Evolutionary conservation across 2,888 invertebrate genomes (phyloP).

Genomic region (Heliothis peltigera): DNA sequence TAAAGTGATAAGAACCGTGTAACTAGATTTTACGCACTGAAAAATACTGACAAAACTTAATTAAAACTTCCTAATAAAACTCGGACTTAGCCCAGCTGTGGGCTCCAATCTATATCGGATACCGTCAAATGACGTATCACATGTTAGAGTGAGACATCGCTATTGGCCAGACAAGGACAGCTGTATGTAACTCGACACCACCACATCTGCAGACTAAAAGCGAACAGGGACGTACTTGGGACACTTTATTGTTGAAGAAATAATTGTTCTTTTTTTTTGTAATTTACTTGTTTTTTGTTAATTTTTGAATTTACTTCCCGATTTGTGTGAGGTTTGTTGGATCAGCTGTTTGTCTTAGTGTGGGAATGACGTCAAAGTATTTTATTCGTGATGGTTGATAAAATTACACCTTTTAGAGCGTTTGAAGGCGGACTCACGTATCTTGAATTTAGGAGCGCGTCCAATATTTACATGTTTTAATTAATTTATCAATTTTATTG

Average conservation of each 20-base stretch:
- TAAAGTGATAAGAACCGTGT: too few species aligned
- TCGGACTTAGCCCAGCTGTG: constrained; percentile 57
- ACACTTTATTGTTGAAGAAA: constrained; percentile 65
- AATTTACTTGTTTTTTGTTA: constrained; percentile 13
- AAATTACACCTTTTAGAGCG: too few species aligned
- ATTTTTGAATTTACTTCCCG: constrained; percentile 48
- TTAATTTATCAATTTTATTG: too few species aligned
- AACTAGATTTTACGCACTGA: too few species aligned
- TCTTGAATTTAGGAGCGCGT: too few species aligned
- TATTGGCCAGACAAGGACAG: constrained; percentile 68
- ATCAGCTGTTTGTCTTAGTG: constrained; percentile 28
- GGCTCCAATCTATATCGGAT: constrained; percentile 64
- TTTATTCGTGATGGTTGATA: too few species aligned
- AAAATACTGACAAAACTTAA: too few species aligned
- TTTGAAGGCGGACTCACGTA: too few species aligned
- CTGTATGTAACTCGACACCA: constrained; percentile 79
- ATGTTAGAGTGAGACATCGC: constrained; percentile 64
- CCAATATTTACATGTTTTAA: too few species aligned
- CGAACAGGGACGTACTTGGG: constrained; percentile 75
- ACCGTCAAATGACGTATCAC: constrained; percentile 65
- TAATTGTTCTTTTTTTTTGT: constrained; percentile 47
- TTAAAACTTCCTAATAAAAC: constrained; percentile 21
- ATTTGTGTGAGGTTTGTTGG: constrained; percentile 28
- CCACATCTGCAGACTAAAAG: constrained; percentile 87
- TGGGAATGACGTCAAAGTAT: too few species aligned